Conservation (phyloP, 2,797 vertebrate species). For the Coluber constrictor region DNA sequence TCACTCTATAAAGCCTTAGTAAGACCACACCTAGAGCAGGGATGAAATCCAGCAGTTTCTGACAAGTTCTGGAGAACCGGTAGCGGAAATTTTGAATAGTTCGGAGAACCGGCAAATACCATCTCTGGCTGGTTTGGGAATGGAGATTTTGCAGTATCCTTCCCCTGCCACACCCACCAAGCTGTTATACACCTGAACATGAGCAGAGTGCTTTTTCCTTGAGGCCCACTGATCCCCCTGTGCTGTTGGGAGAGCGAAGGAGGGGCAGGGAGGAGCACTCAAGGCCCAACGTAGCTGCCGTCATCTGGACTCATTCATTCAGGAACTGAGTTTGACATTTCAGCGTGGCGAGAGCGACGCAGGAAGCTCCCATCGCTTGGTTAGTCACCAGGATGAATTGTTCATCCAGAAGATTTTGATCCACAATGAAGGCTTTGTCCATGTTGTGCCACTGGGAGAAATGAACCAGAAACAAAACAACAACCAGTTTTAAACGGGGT, state of each 20-base stretch:
- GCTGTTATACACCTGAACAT: neutral
- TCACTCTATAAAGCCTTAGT: no score
- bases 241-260: neutral
- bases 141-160: no score
- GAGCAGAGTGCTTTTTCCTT: neutral
- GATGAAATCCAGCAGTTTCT: no score
- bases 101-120: no score
- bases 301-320: neutral
- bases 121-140: no score
- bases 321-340: neutral
- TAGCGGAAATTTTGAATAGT: no score
- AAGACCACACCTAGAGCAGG: no score
- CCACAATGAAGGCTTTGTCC: slow-evolving; percentile 59
- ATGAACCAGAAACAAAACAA: neutral
- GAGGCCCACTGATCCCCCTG: neutral
- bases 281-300: neutral
- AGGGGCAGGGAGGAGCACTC: neutral
- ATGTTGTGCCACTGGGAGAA: slow-evolving; percentile 49
- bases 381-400: slow-evolving; percentile 15
- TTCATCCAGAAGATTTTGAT: slow-evolving; percentile 12
- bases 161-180: no score
- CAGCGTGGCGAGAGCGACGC: no score
- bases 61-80: no score
- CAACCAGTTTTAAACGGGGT: neutral
- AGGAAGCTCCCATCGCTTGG: no score